Base-by-base conservation (phyloP, 2,797 vertebrate genomes). In the Sternarchorhynchus goeldii region DNA sequence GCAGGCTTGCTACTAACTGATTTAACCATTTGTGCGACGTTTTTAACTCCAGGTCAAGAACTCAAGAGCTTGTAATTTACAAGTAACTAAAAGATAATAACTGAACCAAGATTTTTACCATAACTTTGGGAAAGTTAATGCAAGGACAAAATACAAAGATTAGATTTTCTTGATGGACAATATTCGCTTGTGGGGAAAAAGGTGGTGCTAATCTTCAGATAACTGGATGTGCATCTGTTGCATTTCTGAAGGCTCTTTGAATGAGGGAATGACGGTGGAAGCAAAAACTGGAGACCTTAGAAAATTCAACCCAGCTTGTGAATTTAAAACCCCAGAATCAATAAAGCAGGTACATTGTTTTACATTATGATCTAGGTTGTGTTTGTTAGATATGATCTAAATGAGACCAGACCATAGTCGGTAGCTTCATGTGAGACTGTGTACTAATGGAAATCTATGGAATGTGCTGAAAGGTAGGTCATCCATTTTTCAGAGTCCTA, bases 401-500 rank as follows among this genome's bases (percentile, higher is more conserved):
- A 57, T 34, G n/a, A 71, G 68, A 10, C 7, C 25, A 70, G 67
- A 55, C 67, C 45, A 45, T 32, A 14, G 8, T 12, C 14, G 3
- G 45, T 3, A 14, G 45, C 14, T 50, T 50, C 12, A 50, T 12
- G 12, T 50, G 8, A 50, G 34, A 55, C 50, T 20, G 29, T 20
- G 31, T 55, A 50, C 50, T 73, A 62, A 78, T 50, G 36, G 18
- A 73, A 53, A 39, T 25, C 55, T 55, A 10, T 39, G 71, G 77
- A 79, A 79, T 79, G 70, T 67, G 77, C 70, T 59, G 62, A 79
- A 53, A 65, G 62, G 25, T 17, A 55, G 69, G 32, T 66, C 56
- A 78, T 73, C 58, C 71, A 31, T 68, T n/a, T 36, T 65, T 58
- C 36, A 53, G 50, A 65, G 65, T 0, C 29, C 55, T 71, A 50